Base-by-base conservation (phyloP, 2,888 invertebrate species). In the Drosophila buzzatii region DNA sequence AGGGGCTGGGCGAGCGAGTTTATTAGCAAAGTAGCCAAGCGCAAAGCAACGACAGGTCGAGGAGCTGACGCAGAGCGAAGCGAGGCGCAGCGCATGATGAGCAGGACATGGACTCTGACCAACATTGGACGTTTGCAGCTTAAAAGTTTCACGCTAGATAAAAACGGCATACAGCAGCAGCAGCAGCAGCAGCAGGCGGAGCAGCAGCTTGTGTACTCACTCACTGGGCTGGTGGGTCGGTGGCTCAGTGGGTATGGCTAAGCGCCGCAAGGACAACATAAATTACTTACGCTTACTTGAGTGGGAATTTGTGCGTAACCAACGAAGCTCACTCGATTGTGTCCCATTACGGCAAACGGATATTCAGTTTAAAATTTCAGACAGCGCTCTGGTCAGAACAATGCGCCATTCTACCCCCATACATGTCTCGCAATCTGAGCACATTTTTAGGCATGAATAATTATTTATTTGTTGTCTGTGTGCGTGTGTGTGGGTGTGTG, bases 201-300 rank as follows among this genome's bases (percentile, higher is more conserved):
- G 12, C 41, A 73, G 69, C 61, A 60, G 61, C 64, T 53, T 27
- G 58, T 44, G n/a, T n/a, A n/a, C n/a, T n/a, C 33, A 69, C 45
- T 49, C 51, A 23, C 33, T 27, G 47, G 53, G 59, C 45, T 31
- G 39, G n/a, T 8, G 10, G 37, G 23, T 37, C 10, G 27, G 51
- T 37, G 3, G 45, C 0, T 9, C 12, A 33, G 23, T n/a, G 60
- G 55, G 65, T 58, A 61, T 41, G 72, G 41, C 72, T 70, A 89
- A 85, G 77, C 74, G 86, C 85, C 83, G 78, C 83, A 86, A 89
- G 89, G 78, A 89, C 87, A 85, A 88, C 90, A 90, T 90, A 90
- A 90, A 90, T 90, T 90, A 90, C 89, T 90, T 90, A 90, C 90
- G 89, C 90, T 90, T 89, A 89, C 90, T 89, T 90, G 90, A 88